Base-by-base conservation (phyloP, 2,797 vertebrate genomes). In the Poeciliopsis infans region DNA sequence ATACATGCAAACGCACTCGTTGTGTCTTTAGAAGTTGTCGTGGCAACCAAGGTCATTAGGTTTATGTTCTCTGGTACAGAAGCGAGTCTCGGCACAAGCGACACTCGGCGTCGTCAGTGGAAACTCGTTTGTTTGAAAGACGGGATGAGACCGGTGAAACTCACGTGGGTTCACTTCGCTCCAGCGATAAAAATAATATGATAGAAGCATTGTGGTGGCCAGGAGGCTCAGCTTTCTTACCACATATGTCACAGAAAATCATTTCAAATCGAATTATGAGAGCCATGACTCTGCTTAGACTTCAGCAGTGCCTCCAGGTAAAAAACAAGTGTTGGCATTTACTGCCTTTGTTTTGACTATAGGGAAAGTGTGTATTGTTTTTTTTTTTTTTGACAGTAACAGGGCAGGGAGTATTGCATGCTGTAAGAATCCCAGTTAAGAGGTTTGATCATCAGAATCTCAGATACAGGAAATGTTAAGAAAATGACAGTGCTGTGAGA, bases 21-120 rank as follows among this genome's bases (percentile, higher is more conserved):
- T 20, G 45, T 77, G 84, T 87, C 88, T 88, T 90, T 73, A 89
- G 88, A 88, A 83, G 91, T 92, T 91, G 86, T 87, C 78, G 83
- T 86, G 88, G 82, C 70, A 83, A 91, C 87, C 76, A n/a, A 85
- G 90, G 93, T 93, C 93, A 92, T 92, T 87, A 91, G 89, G 87
- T 92, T 92, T 90, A 86, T 87, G 93, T 92, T 85, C 70, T 86
- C 70, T 86, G 84, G 85, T 85, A 84, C 80, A 85, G 82, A 78
- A 87, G 77, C 46, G 69, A 76, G 83, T 90, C 78, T 87, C 79
- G 82, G 80, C 69, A 47, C 51, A 82, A 88, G 86, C 68, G 78
- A 93, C 90, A 85, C 85, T 84, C 84, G 51, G 33, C 70, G 83
- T 82, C 80, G 66, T 87, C 78, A 83, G 79, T 86, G 83, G 74